phyloP scores from a whole-genome alignment of 1,140 invertebrate genomes.

The Cherax destructor region DNA sequence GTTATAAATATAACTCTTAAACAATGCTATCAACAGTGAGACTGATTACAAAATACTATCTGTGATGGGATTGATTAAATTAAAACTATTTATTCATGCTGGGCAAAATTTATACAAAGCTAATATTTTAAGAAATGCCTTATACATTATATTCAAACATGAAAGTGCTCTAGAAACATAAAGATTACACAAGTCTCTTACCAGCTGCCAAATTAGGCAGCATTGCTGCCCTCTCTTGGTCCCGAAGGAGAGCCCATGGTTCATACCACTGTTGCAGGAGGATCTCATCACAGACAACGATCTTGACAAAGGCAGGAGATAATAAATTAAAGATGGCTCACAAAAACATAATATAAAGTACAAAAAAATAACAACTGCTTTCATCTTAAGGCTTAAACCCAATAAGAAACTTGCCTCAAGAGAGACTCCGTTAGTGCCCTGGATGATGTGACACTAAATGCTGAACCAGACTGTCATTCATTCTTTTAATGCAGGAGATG shows the following conservation, averaged over 20 bases:
- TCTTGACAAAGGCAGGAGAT: slow-evolving; percentile 78
- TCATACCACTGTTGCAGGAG: slow-evolving; percentile 87
- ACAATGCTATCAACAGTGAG: slow-evolving; percentile 31
- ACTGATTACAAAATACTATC: background rate
- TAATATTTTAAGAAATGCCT: too few species aligned
- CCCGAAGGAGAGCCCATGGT: slow-evolving; percentile 86
- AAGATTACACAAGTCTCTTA: slow-evolving; percentile 73
- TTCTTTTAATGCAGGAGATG: too few species aligned
- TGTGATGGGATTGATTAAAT: background rate
- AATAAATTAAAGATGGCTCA: background rate
- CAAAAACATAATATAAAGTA: background rate
- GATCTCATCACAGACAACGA: slow-evolving; percentile 82
- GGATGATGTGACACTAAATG: too few species aligned
- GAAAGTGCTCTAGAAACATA: background rate
- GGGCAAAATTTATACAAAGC: background rate
- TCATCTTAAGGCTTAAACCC: too few species aligned
- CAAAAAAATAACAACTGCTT: background rate
- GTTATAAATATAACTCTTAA: slow-evolving; percentile 3
- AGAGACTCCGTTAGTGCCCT: too few species aligned
- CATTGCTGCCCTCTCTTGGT: slow-evolving; percentile 84
- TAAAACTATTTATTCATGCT: background rate
- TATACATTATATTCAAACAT: too few species aligned
- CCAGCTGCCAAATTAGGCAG: slow-evolving; percentile 89
- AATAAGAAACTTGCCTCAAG: too few species aligned
- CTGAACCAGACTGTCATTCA: too few species aligned